phyloP scores from a whole-genome alignment of 2,888 invertebrate genomes.

The Agonum fuliginosum region DNA sequence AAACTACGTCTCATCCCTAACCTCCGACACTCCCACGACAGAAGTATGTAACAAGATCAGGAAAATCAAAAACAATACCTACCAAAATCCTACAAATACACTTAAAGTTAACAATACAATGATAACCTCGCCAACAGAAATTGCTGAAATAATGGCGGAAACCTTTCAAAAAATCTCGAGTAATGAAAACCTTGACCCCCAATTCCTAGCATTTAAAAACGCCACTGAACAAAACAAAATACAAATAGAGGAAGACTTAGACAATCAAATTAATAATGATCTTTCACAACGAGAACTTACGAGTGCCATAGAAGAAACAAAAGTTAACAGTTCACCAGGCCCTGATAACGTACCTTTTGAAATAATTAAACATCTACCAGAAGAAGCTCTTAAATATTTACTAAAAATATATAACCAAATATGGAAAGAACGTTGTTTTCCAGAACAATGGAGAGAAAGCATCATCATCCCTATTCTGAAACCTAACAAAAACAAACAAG shows the following conservation, averaged over 20 bases:
- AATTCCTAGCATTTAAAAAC: background rate
- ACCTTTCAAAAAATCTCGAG: slow-evolving; percentile 4
- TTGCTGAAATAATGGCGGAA: background rate
- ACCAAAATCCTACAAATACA: background rate
- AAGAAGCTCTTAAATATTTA: too few relatives aligned
- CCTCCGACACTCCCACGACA: slow-evolving; percentile 36
- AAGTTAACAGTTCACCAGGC: background rate
- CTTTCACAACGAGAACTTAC: background rate
- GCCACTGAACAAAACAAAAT: background rate
- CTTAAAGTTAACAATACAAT: background rate
- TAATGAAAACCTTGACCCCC: background rate
- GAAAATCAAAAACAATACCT: background rate
- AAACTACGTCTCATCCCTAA: slow-evolving; percentile 46
- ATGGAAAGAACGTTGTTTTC: background rate
- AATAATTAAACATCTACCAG: too few relatives aligned
- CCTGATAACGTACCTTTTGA: too few relatives aligned
- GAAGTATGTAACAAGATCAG: slow-evolving; percentile 45
- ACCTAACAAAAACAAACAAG: background rate
- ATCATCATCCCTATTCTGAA: background rate
- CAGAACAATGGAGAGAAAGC: background rate
- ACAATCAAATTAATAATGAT: background rate
- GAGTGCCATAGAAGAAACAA: background rate
- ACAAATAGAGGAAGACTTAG: background rate
- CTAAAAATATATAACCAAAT: too few relatives aligned
- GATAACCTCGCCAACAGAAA: slow-evolving; percentile 13